Evolutionary conservation across 35 echinoderm and acorn worm genomes (phyloP), one percentile per base, ranked within the genome.

Genomic region (Apostichopus japonicus): DNA sequence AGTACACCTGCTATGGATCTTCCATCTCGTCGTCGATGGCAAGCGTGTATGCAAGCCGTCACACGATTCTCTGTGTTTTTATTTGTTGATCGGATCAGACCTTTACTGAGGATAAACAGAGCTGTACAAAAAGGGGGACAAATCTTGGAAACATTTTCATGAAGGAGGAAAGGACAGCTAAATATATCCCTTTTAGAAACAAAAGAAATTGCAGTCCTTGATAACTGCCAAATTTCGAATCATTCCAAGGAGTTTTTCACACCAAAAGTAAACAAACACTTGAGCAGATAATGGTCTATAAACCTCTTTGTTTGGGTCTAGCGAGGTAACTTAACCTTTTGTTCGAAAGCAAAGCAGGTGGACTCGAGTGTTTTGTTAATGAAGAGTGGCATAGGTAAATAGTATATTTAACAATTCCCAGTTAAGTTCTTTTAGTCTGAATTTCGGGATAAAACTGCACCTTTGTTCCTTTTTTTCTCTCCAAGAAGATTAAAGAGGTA

Each of bases 251-350:
- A 19, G 13, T 21, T 75, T 75, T 23, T 23, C 17, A 5, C 17
- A 75, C 16, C 71, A n/a, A 75, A 75, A 75, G 15, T 15, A 75
- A 75, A 75, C 71, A 75, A 75, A 75, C 71, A 75, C 71, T 75
- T 75, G 17, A 75, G 21, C 16, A 75, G 17, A 75, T 75, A 75
- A 75, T 75, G 71, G 16, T 19, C 71, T 21, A 23, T 23, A 75
- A 75, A 23, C 22, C 22, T 75, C 71, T 75, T 75, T 75, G 71
- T 75, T 23, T 8, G 8, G 13, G 57, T 13, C 57, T 61, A 61
- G 57, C 13, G 0, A 8, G 8, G 13, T 61, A 61, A 61, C 57
- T 13, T 61, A 61, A 61, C 57, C 57, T 10, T 10, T 61, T 61
- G 57, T 61, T 61, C 7, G 4, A 61, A 61, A 61, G 57, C 57